Percentiles rank a stretch among this genome's conserved stretches.
phyloP scores from a whole-genome alignment of 1,140 invertebrate species.

The Drosophila carrolli region DNA sequence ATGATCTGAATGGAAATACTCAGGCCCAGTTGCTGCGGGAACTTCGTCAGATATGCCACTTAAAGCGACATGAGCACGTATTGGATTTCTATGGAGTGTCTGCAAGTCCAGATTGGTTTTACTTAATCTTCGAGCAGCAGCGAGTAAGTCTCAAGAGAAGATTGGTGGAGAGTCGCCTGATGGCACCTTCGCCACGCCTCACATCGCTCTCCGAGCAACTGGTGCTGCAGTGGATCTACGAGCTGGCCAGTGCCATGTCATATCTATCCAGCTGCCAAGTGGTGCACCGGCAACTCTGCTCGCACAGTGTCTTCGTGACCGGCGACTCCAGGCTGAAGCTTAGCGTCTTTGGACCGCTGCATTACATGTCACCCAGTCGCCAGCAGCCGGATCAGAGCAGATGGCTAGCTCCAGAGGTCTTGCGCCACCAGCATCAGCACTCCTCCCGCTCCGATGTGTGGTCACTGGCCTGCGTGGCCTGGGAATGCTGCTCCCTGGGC shows the following conservation, averaged over 20 bases:
- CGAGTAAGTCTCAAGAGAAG: conserved; percentile 88
- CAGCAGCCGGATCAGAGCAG: conserved; percentile 88
- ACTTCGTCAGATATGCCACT: conserved; percentile 89
- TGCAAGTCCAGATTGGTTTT: conserved; percentile 90
- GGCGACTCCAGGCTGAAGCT: conserved; percentile 79
- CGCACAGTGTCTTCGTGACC: conserved; percentile 88
- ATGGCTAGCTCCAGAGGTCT: conserved; percentile 92
- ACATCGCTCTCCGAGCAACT: conserved; percentile 85
- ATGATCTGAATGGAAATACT: conserved; percentile 87
- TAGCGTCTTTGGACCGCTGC: conserved; percentile 61
- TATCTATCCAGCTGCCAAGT: conserved; percentile 88
- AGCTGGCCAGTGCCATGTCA: conserved; percentile 88
- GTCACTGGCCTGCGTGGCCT: conserved; percentile 92
- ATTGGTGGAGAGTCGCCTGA: conserved; percentile 68
- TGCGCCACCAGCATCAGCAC: conserved; percentile 88
- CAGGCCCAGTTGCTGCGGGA: conserved; percentile 90
- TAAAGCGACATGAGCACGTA: conserved; percentile 89
- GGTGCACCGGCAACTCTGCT: conserved; percentile 89
- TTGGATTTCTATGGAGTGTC: conserved; percentile 91
- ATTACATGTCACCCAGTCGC: conserved; percentile 76
- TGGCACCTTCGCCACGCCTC: conserved; percentile 85
- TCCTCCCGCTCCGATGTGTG: conserved; percentile 91
- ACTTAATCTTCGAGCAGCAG: conserved; percentile 89
- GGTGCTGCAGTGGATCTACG: conserved; percentile 83
- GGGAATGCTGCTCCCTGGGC: conserved; percentile 93